Evolutionary conservation across 2,113 vertebrate genomes (phyloP).

Genomic region (Trachemys scripta): DNA sequence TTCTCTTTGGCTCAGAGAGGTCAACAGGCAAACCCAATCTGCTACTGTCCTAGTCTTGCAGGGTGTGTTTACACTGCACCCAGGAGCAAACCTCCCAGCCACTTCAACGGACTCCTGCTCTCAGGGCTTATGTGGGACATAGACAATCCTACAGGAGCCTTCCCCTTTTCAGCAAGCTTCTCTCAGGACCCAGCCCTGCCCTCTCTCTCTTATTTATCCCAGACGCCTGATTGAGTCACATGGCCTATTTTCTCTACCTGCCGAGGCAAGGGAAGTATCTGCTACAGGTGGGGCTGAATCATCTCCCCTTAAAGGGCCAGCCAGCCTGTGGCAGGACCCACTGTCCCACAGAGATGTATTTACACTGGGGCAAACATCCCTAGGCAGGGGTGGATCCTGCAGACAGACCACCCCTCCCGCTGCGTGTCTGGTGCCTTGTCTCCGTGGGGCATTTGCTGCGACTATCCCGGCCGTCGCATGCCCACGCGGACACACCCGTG

Average conservation of each 20-base stretch:
- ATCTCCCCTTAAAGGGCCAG: background rate
- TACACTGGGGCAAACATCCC: too few relatives aligned
- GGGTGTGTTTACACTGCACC: background rate
- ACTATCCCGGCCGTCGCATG: background rate
- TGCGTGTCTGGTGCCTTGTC: background rate
- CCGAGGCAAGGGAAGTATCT: background rate
- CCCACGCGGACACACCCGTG: too few relatives aligned
- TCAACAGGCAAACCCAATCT: background rate
- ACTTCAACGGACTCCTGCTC: background rate
- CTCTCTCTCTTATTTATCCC: background rate
- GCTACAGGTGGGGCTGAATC: background rate
- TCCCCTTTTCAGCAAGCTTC: background rate
- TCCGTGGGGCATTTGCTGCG: background rate
- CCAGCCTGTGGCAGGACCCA: background rate
- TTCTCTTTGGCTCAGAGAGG: background rate
- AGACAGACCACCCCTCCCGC: too few relatives aligned
- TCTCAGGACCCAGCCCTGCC: background rate
- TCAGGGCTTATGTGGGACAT: background rate
- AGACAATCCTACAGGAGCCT: background rate
- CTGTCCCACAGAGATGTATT: background rate
- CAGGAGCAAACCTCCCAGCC: background rate
- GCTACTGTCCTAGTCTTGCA: background rate
- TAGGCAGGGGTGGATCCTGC: too few relatives aligned
- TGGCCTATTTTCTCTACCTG: background rate
- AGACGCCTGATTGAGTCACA: background rate